Evolutionary conservation across 2,797 vertebrate genomes (phyloP).

Genomic region (Siniperca obscura): DNA sequence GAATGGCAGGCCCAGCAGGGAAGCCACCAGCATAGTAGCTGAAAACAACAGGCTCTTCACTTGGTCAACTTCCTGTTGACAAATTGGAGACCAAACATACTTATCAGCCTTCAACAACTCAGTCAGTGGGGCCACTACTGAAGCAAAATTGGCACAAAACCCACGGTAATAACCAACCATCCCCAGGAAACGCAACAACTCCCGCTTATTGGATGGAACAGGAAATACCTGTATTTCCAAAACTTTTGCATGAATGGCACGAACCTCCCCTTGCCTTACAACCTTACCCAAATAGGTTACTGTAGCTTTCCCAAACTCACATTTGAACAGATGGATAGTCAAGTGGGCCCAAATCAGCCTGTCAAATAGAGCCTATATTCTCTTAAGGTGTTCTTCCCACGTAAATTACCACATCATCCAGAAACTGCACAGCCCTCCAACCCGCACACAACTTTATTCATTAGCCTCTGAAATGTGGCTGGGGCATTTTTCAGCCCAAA

Average conservation of each 20-base stretch:
- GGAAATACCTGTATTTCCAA: no score
- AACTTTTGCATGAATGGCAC: not conserved
- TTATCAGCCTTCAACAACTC: no score
- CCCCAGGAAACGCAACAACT: no score
- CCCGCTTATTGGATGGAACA: no score
- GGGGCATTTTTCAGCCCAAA: not conserved
- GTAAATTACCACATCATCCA: slow-evolving; percentile 18
- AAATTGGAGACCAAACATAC: no score
- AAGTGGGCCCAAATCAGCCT: not conserved
- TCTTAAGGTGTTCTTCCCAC: not conserved
- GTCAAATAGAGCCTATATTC: not conserved
- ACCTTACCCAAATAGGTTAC: slow-evolving; percentile 6
- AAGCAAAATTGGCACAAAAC: no score
- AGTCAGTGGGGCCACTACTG: no score
- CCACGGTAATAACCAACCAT: no score
- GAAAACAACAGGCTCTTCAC: no score
- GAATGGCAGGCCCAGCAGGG: no score
- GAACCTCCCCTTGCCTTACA: not conserved
- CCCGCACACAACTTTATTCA: slow-evolving; percentile 10
- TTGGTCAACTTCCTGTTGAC: no score
- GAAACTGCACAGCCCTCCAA: slow-evolving; percentile 8
- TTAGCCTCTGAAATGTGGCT: slow-evolving; percentile 22
- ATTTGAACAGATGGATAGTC: not conserved
- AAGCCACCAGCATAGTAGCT: no score
- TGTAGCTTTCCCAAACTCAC: not conserved